Evolutionary conservation across 2,113 vertebrate species (phyloP).

Genomic region (Cervus canadensis): DNA sequence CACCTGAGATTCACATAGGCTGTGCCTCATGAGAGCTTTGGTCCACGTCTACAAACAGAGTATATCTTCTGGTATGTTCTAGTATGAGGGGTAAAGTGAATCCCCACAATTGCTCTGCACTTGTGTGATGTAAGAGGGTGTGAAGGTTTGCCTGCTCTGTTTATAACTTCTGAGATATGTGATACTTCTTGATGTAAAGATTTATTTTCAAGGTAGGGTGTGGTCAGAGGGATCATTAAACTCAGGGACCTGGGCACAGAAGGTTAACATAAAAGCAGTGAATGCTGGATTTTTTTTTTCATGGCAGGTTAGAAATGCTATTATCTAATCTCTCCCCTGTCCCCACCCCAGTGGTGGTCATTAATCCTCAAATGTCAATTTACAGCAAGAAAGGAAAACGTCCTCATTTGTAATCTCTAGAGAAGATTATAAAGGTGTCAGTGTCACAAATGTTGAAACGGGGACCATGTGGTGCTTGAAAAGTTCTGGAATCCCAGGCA

Average conservation of each 20-base stretch:
- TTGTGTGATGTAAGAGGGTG: not conserved
- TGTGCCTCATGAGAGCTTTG: slow-evolving; percentile 56
- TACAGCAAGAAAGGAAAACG: slow-evolving; percentile 24
- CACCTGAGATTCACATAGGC: slow-evolving; percentile 36
- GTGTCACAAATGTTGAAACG: not conserved
- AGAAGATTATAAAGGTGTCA: slow-evolving; percentile 24
- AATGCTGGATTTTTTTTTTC: not conserved
- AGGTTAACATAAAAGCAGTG: not conserved
- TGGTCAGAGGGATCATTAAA: not conserved
- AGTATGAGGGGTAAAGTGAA: slow-evolving; percentile 8
- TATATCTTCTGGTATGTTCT: slow-evolving; percentile 66
- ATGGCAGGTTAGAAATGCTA: not conserved
- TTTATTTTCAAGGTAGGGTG: not conserved
- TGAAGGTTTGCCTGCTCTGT: not conserved
- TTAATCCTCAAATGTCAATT: slow-evolving; percentile 32
- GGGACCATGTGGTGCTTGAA: not conserved
- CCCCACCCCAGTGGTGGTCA: not conserved
- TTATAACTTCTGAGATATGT: not conserved
- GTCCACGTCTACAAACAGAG: slow-evolving; percentile 67
- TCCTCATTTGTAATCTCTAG: slow-evolving; percentile 40
- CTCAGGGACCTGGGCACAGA: not conserved
- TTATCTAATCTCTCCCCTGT: not conserved
- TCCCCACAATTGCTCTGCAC: not conserved
- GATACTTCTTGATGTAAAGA: not conserved
- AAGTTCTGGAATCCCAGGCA: not conserved